phyloP scores from a whole-genome alignment of 1,140 invertebrate genomes.

The Pararge aegeria region DNA sequence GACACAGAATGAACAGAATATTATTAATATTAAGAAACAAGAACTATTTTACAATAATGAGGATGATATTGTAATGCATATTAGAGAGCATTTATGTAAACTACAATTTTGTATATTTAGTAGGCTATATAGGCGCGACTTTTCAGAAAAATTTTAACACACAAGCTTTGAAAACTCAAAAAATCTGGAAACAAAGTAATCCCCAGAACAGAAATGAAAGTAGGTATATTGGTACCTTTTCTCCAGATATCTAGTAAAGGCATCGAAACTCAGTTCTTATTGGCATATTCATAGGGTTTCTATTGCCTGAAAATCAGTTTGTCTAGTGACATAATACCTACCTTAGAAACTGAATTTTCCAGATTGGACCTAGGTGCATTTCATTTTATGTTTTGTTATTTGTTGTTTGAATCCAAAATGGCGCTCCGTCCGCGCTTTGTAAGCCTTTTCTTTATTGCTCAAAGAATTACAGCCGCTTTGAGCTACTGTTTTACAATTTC shows the following conservation, averaged over 20 bases:
- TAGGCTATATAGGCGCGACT: too few relatives aligned
- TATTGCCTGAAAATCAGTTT: background rate
- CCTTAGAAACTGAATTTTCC: slow-evolving; percentile 6
- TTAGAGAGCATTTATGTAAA: too few relatives aligned
- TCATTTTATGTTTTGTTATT: slow-evolving; percentile 28
- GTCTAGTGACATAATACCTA: background rate
- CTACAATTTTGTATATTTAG: too few relatives aligned
- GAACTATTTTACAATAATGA: too few relatives aligned
- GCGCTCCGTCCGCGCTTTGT: slow-evolving; percentile 30
- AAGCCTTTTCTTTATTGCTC: slow-evolving; percentile 39
- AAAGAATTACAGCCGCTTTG: slow-evolving; percentile 41
- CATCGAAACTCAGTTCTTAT: background rate
- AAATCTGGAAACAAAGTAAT: background rate
- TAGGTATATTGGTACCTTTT: background rate
- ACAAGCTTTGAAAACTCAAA: too few relatives aligned
- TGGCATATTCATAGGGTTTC: background rate
- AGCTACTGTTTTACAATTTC: slow-evolving; percentile 37
- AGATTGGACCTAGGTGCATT: slow-evolving; percentile 16
- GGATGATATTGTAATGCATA: too few relatives aligned
- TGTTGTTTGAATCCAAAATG: slow-evolving; percentile 30
- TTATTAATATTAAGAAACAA: too few relatives aligned
- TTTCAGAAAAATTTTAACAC: too few relatives aligned
- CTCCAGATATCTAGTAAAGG: background rate
- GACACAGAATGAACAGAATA: too few relatives aligned
- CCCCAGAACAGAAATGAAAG: background rate